These are phyloP conservation scores for Mylabris phalerata DNA, from an alignment of 1,140 invertebrate species.

Conservation along the genomic window DNA sequence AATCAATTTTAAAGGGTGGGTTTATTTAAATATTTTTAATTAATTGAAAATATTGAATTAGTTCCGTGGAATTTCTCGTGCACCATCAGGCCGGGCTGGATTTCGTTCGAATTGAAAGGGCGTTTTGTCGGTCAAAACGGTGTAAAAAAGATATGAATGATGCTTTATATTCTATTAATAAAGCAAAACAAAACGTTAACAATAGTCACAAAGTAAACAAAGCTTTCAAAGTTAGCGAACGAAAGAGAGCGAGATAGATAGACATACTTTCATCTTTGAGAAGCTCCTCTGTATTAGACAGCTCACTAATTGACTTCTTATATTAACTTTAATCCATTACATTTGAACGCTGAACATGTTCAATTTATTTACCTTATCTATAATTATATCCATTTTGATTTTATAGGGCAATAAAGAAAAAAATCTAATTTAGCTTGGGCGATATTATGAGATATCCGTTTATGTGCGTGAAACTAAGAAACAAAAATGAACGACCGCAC, in stretches of 20 bases:
- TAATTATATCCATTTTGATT: background rate
- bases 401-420: background rate
- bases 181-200: constrained; percentile 13
- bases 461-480: constrained; percentile 1
- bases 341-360: constrained; percentile 8
- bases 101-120: no score
- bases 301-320: constrained; percentile 15
- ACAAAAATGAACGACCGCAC: background rate
- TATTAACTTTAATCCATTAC: constrained; percentile 10
- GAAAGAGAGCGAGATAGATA: background rate
- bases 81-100: no score
- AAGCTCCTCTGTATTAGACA: constrained; percentile 12
- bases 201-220: constrained; percentile 13
- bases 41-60: no score
- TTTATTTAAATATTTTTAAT: no score
- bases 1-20: no score
- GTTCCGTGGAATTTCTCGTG: no score
- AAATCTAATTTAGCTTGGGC: background rate
- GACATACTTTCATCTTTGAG: constrained; percentile 8
- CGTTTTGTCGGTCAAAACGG: no score
- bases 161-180: background rate
- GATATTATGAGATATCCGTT: background rate
- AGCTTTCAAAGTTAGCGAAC: constrained; percentile 6
- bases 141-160: no score
- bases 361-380: constrained; percentile 7